These are phyloP conservation scores for Engraulis encrasicolus DNA, from an alignment of 2,113 vertebrate species.

Conservation along the genomic window DNA sequence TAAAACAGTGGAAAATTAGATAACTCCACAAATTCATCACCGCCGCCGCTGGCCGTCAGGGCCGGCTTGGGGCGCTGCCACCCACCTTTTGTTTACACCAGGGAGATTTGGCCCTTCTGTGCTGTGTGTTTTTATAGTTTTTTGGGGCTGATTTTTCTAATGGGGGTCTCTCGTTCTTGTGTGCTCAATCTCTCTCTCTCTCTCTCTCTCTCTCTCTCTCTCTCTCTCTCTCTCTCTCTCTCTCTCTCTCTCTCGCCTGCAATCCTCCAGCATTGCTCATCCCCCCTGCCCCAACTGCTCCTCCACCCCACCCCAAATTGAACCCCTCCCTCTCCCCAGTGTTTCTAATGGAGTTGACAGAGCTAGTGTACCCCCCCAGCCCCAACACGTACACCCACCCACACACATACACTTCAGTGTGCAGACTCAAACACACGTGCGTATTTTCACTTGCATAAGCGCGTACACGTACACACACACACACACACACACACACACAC, in stretches of 20 bases:
- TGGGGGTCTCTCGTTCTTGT: no score
- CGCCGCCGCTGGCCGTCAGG: conserved; percentile 88
- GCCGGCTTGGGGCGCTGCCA: conserved; percentile 80
- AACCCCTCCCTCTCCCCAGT: conserved; percentile 61
- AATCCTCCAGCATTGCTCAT: conserved; percentile 48
- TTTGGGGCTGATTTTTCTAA: conserved; percentile 80
- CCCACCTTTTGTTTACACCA: conserved; percentile 91
- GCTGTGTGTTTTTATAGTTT: conserved; percentile 80
- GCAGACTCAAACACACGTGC: background rate
- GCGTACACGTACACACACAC: conserved; percentile 11
- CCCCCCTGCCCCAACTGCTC: conserved; percentile 17
- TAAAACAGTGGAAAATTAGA: conserved; percentile 99
- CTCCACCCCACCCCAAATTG: conserved; percentile 33
- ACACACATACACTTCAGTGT: conserved; percentile 20
- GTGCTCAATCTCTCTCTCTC: no score
- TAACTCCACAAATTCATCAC: conserved; percentile 98
- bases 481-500: conserved; percentile 23
- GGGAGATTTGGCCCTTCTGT: conserved; percentile 78
- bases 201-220: conserved; percentile 56
- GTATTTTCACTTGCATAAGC: no score
- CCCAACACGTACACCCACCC: conserved; percentile 23
- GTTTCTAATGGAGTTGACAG: conserved; percentile 71
- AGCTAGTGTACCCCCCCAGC: conserved; percentile 51
- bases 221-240: conserved; percentile 60
- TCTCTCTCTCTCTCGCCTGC: conserved; percentile 61